These are phyloP conservation scores for Drosophila neonasuta DNA, from an alignment of 2,888 invertebrate genomes.

Conservation along the genomic window DNA sequence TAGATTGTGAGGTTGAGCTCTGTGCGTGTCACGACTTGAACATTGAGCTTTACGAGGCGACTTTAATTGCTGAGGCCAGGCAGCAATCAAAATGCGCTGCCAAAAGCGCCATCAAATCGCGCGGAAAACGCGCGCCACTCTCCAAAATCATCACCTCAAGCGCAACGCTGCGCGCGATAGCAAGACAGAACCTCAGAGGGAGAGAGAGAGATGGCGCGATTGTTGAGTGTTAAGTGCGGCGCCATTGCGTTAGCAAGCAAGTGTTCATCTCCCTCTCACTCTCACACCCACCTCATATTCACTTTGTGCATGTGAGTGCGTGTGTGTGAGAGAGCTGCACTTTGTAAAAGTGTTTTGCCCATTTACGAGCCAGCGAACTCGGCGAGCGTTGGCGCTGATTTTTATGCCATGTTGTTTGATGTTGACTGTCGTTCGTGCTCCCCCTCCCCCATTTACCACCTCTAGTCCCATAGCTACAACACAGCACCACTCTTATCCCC, in stretches of 20 bases:
- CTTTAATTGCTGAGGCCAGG: slow-evolving; percentile 63
- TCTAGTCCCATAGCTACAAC: slow-evolving; percentile 18
- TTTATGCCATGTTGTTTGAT: slow-evolving; percentile 71
- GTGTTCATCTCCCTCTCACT: slow-evolving; percentile 32
- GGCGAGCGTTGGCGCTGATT: slow-evolving; percentile 63
- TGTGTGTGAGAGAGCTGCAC: slow-evolving; percentile 54
- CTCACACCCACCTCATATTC: slow-evolving; percentile 19
- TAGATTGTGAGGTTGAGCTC: slow-evolving; percentile 1
- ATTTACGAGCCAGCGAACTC: slow-evolving; percentile 72
- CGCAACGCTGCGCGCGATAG: slow-evolving; percentile 10
- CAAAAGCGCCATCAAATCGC: slow-evolving; percentile 73
- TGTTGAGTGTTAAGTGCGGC: slow-evolving; percentile 67
- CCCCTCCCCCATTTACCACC: slow-evolving; percentile 7
- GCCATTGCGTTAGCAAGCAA: slow-evolving; percentile 68
- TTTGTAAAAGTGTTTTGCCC: slow-evolving; percentile 76
- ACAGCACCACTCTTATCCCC: not conserved
- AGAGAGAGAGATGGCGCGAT: not conserved
- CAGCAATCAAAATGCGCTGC: slow-evolving; percentile 62
- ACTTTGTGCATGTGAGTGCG: slow-evolving; percentile 22
- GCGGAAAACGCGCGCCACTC: slow-evolving; percentile 59
- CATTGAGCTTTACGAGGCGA: slow-evolving; percentile 60
- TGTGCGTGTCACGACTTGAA: slow-evolving; percentile 49
- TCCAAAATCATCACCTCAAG: slow-evolving; percentile 38
- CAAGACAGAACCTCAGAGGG: no score
- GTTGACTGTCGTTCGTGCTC: slow-evolving; percentile 38